Base-by-base conservation (phyloP, 2,797 vertebrate species). In the Microhierax caerulescens region DNA sequence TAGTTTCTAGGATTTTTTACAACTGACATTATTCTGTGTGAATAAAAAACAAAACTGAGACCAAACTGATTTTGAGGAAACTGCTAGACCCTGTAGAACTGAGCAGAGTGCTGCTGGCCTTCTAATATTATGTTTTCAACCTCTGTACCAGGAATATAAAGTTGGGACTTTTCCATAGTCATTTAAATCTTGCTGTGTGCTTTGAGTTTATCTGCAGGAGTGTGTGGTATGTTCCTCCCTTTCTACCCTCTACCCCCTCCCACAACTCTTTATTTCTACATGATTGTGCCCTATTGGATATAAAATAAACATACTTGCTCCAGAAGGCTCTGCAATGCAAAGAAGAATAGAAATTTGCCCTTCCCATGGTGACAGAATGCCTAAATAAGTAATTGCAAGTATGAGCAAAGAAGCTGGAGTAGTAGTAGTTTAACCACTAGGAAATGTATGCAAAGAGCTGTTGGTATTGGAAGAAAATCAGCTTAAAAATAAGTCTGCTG, bases 331-430 rank as follows among this genome's bases (percentile, higher is more conserved):
- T 85, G 45, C 1, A 1, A 59, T 80, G 34, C 23, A 88, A 77
- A 56, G 75, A 80, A 61, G 64, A 92, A 47, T 50, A 74, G 69
- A 91, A 68, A 85, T 79, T 60, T 96, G 64, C 37, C 75, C 50
- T 96, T 85, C 86, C 68, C 22, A 13, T 72, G 78, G 90, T 61
- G 68, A 79, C 45, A 88, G 81, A 89, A 92, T 87, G 37, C 84
- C 30, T 87, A 67, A 95, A 69, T 90, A 95, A 89, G 72, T 68
- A 65, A 72, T 68, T 92, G 41, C 74, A 47, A 41, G 50, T 93
- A 68, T 84, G 69, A 94, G 69, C 69, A 86, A 63, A 77, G 86
- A 89, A 84, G n/a, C 65, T 78, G 43, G 23, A 88, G 60, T 67
- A 72, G 69, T 56, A n/a, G 30, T 74, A 43, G 37, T 85, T 93